phyloP scores from a whole-genome alignment of 2,113 vertebrate genomes.

The Ramphastos sulfuratus region DNA sequence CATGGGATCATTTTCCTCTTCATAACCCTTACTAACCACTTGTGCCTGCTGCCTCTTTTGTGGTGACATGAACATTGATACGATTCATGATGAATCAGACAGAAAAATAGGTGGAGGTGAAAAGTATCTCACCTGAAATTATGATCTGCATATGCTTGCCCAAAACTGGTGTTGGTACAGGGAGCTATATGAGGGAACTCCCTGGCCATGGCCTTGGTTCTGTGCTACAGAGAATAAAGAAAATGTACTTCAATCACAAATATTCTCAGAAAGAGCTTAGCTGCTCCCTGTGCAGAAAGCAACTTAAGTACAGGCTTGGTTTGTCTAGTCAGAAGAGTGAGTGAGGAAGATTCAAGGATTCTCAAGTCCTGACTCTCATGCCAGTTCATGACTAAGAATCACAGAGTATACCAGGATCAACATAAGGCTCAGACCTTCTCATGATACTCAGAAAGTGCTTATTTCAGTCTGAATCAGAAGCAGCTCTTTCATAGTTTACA shows the following conservation, averaged over 20 bases:
- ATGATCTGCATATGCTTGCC: background rate
- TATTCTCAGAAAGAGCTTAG: background rate
- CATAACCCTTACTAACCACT: background rate
- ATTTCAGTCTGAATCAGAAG: conserved; percentile 56
- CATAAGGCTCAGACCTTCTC: conserved; percentile 30
- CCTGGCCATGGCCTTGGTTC: background rate
- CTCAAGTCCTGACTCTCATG: background rate
- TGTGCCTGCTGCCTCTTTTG: background rate
- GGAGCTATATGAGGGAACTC: background rate
- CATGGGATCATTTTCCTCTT: background rate
- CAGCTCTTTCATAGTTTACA: conserved; percentile 43
- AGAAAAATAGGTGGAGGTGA: background rate
- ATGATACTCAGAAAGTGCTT: background rate
- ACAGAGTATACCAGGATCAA: background rate
- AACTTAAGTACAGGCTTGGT: background rate
- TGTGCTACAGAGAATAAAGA: background rate
- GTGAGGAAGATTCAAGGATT: background rate
- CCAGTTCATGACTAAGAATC: conserved; percentile 22
- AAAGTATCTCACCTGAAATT: conserved; percentile 7
- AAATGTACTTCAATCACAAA: background rate
- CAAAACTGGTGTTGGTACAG: background rate
- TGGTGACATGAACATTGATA: background rate
- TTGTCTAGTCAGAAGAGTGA: background rate
- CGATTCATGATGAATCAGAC: background rate
- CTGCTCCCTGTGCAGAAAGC: background rate